Evolutionary conservation across 1,140 invertebrate species (phyloP).

Genomic region (Drosophila ironensis): DNA sequence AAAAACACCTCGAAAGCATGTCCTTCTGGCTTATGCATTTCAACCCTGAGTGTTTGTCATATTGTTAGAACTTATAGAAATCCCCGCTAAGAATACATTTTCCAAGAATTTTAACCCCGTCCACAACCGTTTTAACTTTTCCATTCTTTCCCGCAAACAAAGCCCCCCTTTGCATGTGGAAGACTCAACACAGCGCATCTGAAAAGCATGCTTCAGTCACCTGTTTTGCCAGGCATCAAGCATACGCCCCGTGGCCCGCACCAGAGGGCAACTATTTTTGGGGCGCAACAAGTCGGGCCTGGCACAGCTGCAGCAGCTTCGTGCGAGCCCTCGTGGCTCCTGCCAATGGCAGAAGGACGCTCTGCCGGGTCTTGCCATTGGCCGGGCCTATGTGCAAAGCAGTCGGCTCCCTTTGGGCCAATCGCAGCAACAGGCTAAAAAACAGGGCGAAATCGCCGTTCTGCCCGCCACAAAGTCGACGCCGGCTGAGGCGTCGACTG

Average conservation of each 20-base stretch:
- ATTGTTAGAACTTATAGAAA: neutral
- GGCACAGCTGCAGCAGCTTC: neutral
- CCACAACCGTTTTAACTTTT: neutral
- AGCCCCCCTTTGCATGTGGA: neutral
- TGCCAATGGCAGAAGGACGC: conserved; percentile 61
- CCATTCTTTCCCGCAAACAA: neutral
- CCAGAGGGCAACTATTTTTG: conserved; percentile 39
- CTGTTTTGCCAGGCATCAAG: conserved; percentile 39
- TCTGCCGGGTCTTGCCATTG: conserved; percentile 36
- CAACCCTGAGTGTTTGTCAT: too few relatives aligned
- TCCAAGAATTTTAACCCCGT: neutral
- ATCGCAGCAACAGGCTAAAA: conserved; percentile 57
- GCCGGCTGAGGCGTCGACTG: neutral
- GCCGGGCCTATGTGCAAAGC: conserved; percentile 36
- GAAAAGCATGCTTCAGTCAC: conserved; percentile 3
- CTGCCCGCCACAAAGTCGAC: neutral
- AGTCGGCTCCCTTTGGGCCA: conserved; percentile 23
- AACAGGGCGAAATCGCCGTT: conserved; percentile 1
- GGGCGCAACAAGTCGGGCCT: conserved; percentile 61
- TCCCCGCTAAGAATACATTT: neutral
- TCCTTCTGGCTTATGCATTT: too few relatives aligned
- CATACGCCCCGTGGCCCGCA: conserved; percentile 55
- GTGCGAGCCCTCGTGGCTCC: conserved; percentile 6
- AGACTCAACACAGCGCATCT: neutral
- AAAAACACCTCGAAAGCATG: too few relatives aligned